Evolutionary conservation across 2,888 invertebrate genomes (phyloP).

Genomic region (Glaucopsyche alexis): DNA sequence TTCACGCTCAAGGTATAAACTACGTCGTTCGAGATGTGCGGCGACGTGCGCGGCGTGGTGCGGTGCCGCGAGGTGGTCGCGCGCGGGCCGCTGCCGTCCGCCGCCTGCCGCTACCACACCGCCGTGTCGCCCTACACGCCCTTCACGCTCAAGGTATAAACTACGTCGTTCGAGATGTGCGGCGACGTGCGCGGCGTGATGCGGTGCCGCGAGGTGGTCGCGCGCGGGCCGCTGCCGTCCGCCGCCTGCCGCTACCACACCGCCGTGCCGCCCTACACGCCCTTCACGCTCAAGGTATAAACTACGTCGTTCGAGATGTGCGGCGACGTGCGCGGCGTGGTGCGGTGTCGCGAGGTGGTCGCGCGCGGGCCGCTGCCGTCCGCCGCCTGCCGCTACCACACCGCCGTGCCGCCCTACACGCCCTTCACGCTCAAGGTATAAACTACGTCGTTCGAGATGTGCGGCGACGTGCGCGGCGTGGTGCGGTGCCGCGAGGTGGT

Average conservation of each 20-base stretch:
- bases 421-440: slow-evolving; percentile 85
- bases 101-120: slow-evolving; percentile 85
- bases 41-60: slow-evolving; percentile 84
- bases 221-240: slow-evolving; percentile 82
- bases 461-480: slow-evolving; percentile 86
- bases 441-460: slow-evolving; percentile 87
- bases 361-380: slow-evolving; percentile 82
- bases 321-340: slow-evolving; percentile 84
- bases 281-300: slow-evolving; percentile 85
- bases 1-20: slow-evolving; percentile 85
- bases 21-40: slow-evolving; percentile 88
- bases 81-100: slow-evolving; percentile 81
- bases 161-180: slow-evolving; percentile 88
- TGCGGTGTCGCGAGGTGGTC: slow-evolving; percentile 86
- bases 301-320: slow-evolving; percentile 89
- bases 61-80: slow-evolving; percentile 86
- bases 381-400: slow-evolving; percentile 85
- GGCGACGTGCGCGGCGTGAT: slow-evolving; percentile 85
- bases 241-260: slow-evolving; percentile 86
- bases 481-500: slow-evolving; percentile 86
- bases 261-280: slow-evolving; percentile 82
- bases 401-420: slow-evolving; percentile 82
- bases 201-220: slow-evolving; percentile 85
- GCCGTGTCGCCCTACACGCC: slow-evolving; percentile 82
- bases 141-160: slow-evolving; percentile 84